Base-by-base conservation (phyloP, 2,113 vertebrate species). In the Hyla sarda region DNA sequence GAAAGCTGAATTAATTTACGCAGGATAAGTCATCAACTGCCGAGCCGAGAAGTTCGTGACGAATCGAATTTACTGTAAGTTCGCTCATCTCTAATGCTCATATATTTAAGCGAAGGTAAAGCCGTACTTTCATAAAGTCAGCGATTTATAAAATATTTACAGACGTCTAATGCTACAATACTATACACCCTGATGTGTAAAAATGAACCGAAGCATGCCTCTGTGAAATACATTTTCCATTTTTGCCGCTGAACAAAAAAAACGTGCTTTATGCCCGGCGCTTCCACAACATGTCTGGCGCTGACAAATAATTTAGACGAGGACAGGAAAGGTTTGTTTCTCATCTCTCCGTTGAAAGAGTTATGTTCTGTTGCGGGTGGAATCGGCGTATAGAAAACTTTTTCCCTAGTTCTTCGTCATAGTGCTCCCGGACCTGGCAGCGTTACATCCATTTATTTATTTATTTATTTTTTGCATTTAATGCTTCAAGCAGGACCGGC, bases 221-320 rank as follows among this genome's bases (percentile, higher is more conserved):
- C 62, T 10, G 60, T 62, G 62, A 85, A 78, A 69, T 54, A 85
- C 76, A 86, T 80, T 86, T 85, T 81, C 84, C 52, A 80, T 86
- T 86, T 81, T 58, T 77, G 25, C 60, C 8, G 75, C 47, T 47
- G 74, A 85, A n/a, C n/a, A n/a, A n/a, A n/a, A n/a, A n/a, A 79
- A 52, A 71, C 16, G 62, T 81, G 34, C 67, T 86, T 86, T 86
- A 86, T 73, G 65, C 41, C 34, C 50, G 28, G 48, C 28, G 17
- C 52, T 72, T 56, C 47, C 67, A 37, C 37, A 4, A 47, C 48
- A 21, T 74, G 77, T 65, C 74, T 37, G 37, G 78, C 85, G 50
- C 52, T 48, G 52, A 82, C 85, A 87, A 87, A 82, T 86, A 86
- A 86, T 87, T 87, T 82, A 82, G 69, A 82, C 14, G 67, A 81